Evolutionary conservation across 2,888 invertebrate species (phyloP), one percentile per base, ranked within the genome.

Genomic region (Cremastinae sp.): DNA sequence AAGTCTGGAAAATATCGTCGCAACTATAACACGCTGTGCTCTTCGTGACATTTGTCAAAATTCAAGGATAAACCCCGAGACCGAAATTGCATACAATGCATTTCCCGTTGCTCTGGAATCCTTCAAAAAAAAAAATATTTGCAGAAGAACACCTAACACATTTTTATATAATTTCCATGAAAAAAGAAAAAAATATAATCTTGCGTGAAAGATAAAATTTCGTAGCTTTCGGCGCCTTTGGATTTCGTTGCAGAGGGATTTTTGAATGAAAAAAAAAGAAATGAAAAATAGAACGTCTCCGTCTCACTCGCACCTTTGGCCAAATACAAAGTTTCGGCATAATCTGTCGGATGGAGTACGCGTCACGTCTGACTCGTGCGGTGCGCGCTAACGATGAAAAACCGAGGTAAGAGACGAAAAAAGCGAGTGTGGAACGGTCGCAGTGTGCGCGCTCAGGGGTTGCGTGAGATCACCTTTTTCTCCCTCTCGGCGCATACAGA

Each of bases 271-370:
- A 47, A 66, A n/a, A 45, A 53, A 18, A 51, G 45, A 58, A 28
- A 5, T 28, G 51, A 10, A 45, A 47, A 43, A 20, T 28, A 10
- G 47, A 68, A 14, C 5, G 14, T 20, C 28, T 28, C 28, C 28
- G 2, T 28, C 16, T 56, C n/a, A 9, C 28, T 1, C 8, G 12
- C 74, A 75, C 71, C 68, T 76, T 71, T 75, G 10, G 5, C 7
- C 18, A 3, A 3, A 37, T 59, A 78, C 80, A 78, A 78, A 49
- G 74, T 71, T 45, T 45, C 78, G 78, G 59, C 12, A 80, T 84
- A 84, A 84, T 84, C 84, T 78, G 71, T 37, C 22, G 5, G 71
- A 45, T 28, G 69, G 69, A 78, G 79, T 73, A 76, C 79, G 68
- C 70, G 81, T 82, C 83, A 83, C 83, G 84, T 66, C 43, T 35